These are phyloP conservation scores for Sarotherodon lohbergeri DNA, from an alignment of 2,113 vertebrate species.

Conservation along the genomic window DNA sequence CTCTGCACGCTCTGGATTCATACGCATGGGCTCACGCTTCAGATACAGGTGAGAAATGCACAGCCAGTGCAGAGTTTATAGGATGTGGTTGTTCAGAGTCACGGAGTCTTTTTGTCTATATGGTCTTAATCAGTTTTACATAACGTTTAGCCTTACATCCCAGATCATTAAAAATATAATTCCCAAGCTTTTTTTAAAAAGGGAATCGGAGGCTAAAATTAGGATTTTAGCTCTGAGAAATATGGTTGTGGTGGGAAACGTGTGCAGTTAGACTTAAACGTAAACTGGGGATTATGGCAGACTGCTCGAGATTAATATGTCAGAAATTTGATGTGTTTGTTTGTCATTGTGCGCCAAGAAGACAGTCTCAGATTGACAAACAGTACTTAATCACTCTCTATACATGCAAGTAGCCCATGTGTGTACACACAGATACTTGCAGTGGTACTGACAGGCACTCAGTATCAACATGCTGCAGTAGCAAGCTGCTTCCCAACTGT, in stretches of 20 bases:
- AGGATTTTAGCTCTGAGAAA: not conserved
- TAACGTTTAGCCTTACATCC: not conserved
- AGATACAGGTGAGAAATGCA: constrained; percentile 83
- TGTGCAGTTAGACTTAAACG: not conserved
- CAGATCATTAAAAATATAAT: rapidly evolving
- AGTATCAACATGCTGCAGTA: not conserved
- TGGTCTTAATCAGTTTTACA: not conserved
- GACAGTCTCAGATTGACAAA: not conserved
- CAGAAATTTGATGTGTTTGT: not conserved
- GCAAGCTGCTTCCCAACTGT: constrained; percentile 11
- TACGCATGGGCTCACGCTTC: constrained; percentile 95
- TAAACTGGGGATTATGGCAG: not conserved
- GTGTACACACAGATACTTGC: constrained; percentile 6
- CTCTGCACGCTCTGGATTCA: constrained; percentile 83
- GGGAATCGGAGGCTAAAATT: not conserved
- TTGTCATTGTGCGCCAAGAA: not conserved
- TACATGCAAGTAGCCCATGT: not conserved
- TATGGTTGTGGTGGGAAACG: not conserved
- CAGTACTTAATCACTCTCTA: not conserved
- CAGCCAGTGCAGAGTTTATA: not conserved
- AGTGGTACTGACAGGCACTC: constrained; percentile 2
- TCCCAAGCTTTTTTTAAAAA: not conserved
- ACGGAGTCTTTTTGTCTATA: not conserved
- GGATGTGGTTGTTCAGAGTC: not conserved
- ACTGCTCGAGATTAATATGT: not conserved